Conservation (phyloP, 2,113 vertebrate genomes). For the Odocoileus hemionus region DNA sequence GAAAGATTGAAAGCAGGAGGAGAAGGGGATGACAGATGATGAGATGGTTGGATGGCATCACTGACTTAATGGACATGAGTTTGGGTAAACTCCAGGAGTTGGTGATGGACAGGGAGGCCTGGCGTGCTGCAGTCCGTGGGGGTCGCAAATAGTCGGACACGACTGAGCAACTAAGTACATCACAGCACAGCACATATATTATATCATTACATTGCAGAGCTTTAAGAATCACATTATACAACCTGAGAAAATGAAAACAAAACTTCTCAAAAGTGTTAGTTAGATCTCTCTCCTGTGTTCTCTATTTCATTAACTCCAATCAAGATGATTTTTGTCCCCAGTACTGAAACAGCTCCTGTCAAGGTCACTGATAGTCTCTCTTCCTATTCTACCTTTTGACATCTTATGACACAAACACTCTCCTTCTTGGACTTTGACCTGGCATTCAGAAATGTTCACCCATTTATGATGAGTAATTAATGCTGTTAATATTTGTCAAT, state of each 20-base stretch:
- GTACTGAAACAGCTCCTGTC: not conserved
- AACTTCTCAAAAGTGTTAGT: not conserved
- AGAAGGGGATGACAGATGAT: not conserved
- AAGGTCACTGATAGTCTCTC: not conserved
- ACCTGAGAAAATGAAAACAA: not conserved
- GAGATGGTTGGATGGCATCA: not conserved
- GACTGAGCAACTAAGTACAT: not conserved
- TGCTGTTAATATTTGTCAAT: not conserved
- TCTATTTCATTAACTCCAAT: not conserved
- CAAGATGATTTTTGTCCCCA: not conserved
- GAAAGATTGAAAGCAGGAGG: not conserved
- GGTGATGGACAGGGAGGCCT: not conserved
- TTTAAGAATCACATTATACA: not conserved
- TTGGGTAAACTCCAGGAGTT: not conserved
- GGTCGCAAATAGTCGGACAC: fast-evolving
- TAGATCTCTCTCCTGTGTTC: not conserved
- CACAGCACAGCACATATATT: not conserved
- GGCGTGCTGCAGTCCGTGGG: fast-evolving
- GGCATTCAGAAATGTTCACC: not conserved
- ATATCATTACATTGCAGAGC: not conserved
- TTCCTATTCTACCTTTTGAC: not conserved
- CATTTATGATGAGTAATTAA: not conserved
- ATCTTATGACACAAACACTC: not conserved
- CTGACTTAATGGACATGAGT: not conserved
- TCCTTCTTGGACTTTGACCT: not conserved